A percentile compares a stretch with the other conserved stretches of the same genome.
Evolutionary conservation across 2,797 vertebrate genomes (phyloP).

Genomic region (Chrysocyon brachyurus): DNA sequence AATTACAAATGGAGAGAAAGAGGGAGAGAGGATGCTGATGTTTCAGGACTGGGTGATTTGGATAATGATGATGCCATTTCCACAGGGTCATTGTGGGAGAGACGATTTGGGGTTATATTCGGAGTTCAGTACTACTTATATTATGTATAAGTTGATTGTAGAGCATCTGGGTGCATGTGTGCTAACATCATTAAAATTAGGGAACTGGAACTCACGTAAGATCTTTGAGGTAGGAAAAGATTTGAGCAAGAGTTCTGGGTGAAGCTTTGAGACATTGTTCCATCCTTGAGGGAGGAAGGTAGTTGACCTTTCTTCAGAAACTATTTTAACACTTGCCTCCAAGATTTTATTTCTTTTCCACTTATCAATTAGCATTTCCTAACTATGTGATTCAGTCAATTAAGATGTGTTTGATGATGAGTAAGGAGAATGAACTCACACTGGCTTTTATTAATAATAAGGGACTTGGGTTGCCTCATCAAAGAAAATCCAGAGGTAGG

Average conservation of each 20-base stretch:
- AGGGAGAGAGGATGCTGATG: background rate
- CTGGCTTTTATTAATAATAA: background rate
- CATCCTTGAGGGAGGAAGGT: background rate
- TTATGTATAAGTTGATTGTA: background rate
- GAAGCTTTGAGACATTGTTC: background rate
- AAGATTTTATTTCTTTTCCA: slow-evolving; percentile 28
- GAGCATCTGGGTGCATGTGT: background rate
- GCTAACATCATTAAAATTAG: background rate
- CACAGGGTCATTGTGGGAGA: background rate
- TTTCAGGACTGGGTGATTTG: background rate
- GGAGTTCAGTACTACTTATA: background rate
- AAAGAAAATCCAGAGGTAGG: background rate
- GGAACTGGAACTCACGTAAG: background rate
- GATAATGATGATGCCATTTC: background rate
- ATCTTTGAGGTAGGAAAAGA: background rate
- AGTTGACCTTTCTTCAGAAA: slow-evolving; percentile 33
- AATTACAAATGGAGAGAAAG: background rate
- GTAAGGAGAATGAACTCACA: slow-evolving; percentile 16
- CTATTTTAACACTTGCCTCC: background rate
- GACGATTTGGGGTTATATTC: background rate
- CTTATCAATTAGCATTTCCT: slow-evolving; percentile 21
- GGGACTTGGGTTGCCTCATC: background rate
- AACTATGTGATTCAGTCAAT: background rate
- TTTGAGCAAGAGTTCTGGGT: background rate
- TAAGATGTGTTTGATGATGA: slow-evolving; percentile 28